Evolutionary conservation across 2,797 vertebrate species (phyloP), one percentile per base, ranked within the genome.

Genomic region (Taeniopygia guttata): DNA sequence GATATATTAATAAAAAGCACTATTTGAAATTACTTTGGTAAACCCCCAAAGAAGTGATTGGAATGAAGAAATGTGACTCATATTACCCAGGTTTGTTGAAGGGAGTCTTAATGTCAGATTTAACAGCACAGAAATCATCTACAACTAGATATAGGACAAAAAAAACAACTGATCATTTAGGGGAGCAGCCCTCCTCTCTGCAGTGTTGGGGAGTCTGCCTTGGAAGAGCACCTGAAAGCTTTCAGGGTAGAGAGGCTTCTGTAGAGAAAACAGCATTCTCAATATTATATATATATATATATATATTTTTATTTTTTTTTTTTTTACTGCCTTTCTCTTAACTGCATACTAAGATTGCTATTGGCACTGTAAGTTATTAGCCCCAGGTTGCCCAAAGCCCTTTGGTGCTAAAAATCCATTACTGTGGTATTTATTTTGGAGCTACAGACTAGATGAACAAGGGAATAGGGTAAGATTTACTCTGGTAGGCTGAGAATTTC

Each of bases 341-440:
- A 52, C 19, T 48, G 17, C 69, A 74, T 79, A 11, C 13, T 60
- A 78, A 86, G 56, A 73, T 56, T 94, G 43, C 51, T 81, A 4
- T 85, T 84, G 82, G 69, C 85, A 81, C 20, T 73, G 22, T 66
- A 51, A 62, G 48, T 66, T 86, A 72, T 63, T 85, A 92, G 63
- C 40, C 38, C 19, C 23, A 20, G 20, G n/a, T 67, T 75, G 40
- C 48, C 69, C 59, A 51, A 81, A 58, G 36, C 32, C n/a, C 59
- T 90, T 79, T 75, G 79, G 83, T 70, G 38, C 43, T 81, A 68
- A 56, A 95, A 94, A 26, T 38, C 18, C 84, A 58, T 87, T 92
- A 59, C n/a, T 63, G 30, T 78, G 45, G 75, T 91, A 45, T 83
- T 93, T 84, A 86, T 77, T 89, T 38, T 59, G 62, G 38, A 93